Evolutionary conservation across 1,140 invertebrate species (phyloP), one percentile per base, ranked within the genome.

Genomic region (Pogonomyrmex barbatus): DNA sequence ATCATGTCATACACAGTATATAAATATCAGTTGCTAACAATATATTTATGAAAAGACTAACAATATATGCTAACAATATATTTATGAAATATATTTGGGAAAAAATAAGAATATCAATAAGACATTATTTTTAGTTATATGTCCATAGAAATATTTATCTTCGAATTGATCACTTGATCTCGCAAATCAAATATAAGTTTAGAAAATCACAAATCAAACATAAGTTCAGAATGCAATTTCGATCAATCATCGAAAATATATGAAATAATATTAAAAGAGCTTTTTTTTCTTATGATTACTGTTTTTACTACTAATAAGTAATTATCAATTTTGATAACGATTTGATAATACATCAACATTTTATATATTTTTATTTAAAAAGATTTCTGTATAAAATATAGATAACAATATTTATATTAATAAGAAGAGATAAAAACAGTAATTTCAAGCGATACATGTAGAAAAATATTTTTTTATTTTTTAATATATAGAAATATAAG

Each of bases 41-140:
- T 24, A 24, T 24, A 81, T 67, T 24, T 17, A 2, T 67, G 1
- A 12, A 79, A 39, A 17, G 6, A 42, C 0, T n/a, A n/a, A n/a
- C n/a, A n/a, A n/a, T n/a, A n/a, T n/a, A n/a, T 5, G 54, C 68
- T 82, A 52, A 71, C 73, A 17, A 24, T 24, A 24, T 24, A 81
- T 67, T 24, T 17, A 2, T 67, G 1, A 12, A 3, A 17, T 65
- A 39, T 17, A 24, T 24, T 24, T 24, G 24, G 24, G 36, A 39
- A 8, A 62, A 62, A 9, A 60, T 1, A 3, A 60, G 24, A 62
- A 10, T 4, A 30, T 14, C 56, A 8, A 54, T 12, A 56, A 56
- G 24, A 56, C 9, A 56, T 56, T 56, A 8, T 24, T 24, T 56
- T n/a, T 56, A 8, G n/a, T 3, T 5, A 58, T 58, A 54, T 24